Percentiles rank a stretch among this genome's conserved stretches.
These are phyloP conservation scores for Catamblyrhynchus diadema DNA, from an alignment of 2,797 vertebrate genomes.

Conservation along the genomic window DNA sequence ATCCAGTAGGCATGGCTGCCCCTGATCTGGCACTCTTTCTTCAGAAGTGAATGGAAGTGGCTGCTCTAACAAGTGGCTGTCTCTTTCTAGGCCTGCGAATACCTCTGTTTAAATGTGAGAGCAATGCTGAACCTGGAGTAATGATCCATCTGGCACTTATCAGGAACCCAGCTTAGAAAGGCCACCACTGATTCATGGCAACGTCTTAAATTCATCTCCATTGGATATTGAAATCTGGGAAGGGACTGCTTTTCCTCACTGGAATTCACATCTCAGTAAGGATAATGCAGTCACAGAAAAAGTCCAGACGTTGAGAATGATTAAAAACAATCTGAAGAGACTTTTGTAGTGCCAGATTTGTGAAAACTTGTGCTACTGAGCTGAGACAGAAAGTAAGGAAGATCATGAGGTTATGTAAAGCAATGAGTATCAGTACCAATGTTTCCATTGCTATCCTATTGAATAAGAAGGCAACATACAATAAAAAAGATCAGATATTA, in stretches of 20 bases:
- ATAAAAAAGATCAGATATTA: neutral
- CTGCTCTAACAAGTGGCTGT: neutral
- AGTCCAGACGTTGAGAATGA: neutral
- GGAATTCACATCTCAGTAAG: neutral
- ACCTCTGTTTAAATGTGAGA: neutral
- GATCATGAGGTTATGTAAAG: neutral
- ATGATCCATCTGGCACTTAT: neutral
- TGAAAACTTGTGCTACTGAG: neutral
- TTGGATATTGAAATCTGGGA: neutral
- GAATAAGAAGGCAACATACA: neutral
- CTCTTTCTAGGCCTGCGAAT: neutral
- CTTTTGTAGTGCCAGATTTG: neutral
- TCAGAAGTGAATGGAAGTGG: neutral
- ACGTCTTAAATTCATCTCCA: neutral
- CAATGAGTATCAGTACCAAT: neutral
- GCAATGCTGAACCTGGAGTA: neutral
- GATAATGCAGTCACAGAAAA: neutral
- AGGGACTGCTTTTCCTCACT: neutral
- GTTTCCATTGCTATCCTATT: neutral
- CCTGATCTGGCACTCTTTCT: neutral
- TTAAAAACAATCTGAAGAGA: neutral
- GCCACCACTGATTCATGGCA: neutral
- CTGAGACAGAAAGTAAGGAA: neutral
- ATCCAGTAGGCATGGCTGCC: neutral
- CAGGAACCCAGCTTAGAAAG: neutral